A percentile compares a stretch with the other conserved stretches of the same genome.
Evolutionary conservation across 2,888 invertebrate genomes (phyloP).

Genomic region (Macrophya alboannulata): DNA sequence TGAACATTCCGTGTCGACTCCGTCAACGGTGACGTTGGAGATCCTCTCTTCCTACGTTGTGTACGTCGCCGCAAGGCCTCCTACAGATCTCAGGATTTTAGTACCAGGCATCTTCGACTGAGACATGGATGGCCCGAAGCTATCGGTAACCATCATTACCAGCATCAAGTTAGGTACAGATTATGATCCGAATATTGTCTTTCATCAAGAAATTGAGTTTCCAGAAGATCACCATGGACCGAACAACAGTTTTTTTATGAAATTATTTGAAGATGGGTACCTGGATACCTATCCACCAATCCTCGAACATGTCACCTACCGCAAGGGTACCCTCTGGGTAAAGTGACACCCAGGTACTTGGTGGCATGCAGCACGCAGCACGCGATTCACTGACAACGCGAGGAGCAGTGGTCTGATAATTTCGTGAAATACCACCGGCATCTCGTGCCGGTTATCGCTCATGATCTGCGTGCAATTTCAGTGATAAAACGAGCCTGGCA

Average conservation of each 20-base stretch:
- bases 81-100: background rate
- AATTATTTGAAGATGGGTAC: background rate
- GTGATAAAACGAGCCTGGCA: slow-evolving; percentile 30
- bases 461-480: slow-evolving; percentile 10
- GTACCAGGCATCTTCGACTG: background rate
- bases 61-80: background rate
- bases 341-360: slow-evolving; percentile 25
- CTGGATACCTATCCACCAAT: background rate
- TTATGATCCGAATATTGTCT: background rate
- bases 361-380: slow-evolving; percentile 31
- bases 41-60: slow-evolving; percentile 4
- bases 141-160: background rate
- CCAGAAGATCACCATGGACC: background rate
- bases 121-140: background rate
- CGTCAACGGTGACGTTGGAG: slow-evolving; percentile 53
- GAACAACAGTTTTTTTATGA: background rate
- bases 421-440: slow-evolving; percentile 23
- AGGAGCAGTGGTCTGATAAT: slow-evolving; percentile 40
- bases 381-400: slow-evolving; percentile 14
- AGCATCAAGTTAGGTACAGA: background rate
- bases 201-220: background rate
- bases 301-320: slow-evolving; percentile 12
- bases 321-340: background rate
- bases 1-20: slow-evolving; percentile 58
- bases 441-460: slow-evolving; percentile 33